Evolutionary conservation across 2,888 invertebrate species (phyloP), one percentile per base, ranked within the genome.

Genomic region (Rhyacophila evoluta): DNA sequence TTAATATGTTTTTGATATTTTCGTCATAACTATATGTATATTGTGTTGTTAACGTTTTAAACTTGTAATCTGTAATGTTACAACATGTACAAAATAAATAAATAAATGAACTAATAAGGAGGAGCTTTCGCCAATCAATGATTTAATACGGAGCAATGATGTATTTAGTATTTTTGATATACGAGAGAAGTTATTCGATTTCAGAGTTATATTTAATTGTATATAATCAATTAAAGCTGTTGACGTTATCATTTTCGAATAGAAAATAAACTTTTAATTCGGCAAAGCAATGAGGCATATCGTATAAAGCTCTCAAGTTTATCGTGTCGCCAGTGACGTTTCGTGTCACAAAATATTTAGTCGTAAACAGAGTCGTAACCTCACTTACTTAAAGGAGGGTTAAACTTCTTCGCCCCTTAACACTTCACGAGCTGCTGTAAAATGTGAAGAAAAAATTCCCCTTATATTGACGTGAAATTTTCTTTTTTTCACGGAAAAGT

Each of bases 231-330:
- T 15, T 15, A 19, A 41, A 25, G 25, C 10, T 2, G 25, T 55
- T 19, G 19, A 19, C 25, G 55, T 55, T 33, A 25, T 55, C 55
- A 55, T 55, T 19, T 8, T 8, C 10, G 55, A 19, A 55, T 55
- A 25, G 19, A 55, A 55, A 8, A 8, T 55, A 55, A 10, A 15
- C 8, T 55, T 55, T 55, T 55, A 25, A 55, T 25, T 25, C 55
- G 19, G 15, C 19, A 2, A 8, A 55, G 55, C 25, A 55, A 55
- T 19, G 55, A 55, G 25, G 55, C 55, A 55, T 55, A 55, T 19
- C 55, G 55, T 55, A 25, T 55, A 10, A 55, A 55, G 19, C 55
- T 55, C 55, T 55, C 10, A 55, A 55, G 55, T 55, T 55, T 55
- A 55, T 55, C 8, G 10, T 19, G 19, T 6, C 19, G 25, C 55